Evolutionary conservation across 2,113 vertebrate species (phyloP).

Genomic region (Myrmecobius fasciatus): DNA sequence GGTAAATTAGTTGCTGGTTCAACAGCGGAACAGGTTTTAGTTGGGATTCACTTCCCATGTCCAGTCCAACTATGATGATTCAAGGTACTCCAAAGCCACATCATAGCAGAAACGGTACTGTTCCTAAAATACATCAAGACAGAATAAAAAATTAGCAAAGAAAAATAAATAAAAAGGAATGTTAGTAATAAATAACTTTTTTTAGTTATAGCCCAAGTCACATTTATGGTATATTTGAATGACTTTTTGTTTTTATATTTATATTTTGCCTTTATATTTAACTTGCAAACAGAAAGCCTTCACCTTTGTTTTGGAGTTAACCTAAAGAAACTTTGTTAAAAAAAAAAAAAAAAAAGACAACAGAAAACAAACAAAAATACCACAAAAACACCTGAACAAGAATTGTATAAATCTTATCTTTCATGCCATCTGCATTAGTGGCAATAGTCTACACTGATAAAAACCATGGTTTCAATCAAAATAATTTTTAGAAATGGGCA

Average conservation of each 20-base stretch:
- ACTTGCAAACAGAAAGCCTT: not conserved
- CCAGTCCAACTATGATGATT: constrained; percentile 89
- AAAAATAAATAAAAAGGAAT: not conserved
- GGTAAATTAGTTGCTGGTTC: constrained; percentile 78
- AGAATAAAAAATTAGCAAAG: not conserved
- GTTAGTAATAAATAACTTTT: not conserved
- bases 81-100: constrained; percentile 95
- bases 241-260: not conserved
- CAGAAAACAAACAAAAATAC: too few species aligned
- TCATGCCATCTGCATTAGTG: not conserved
- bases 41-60: constrained; percentile 64
- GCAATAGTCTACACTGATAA: not conserved
- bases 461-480: not conserved
- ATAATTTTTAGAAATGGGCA: not conserved
- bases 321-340: not conserved
- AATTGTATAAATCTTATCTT: not conserved
- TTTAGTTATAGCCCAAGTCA: not conserved
- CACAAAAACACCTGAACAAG: not conserved
- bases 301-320: not conserved
- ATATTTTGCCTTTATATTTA: not conserved
- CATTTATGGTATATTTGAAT: not conserved
- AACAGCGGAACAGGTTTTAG: constrained; percentile 73
- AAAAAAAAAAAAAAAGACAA: too few species aligned
- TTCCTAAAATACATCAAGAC: constrained; percentile 84
- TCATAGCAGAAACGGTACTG: constrained; percentile 99